phyloP scores from a whole-genome alignment of 2,888 invertebrate species.

The Tetranychus truncatus region DNA sequence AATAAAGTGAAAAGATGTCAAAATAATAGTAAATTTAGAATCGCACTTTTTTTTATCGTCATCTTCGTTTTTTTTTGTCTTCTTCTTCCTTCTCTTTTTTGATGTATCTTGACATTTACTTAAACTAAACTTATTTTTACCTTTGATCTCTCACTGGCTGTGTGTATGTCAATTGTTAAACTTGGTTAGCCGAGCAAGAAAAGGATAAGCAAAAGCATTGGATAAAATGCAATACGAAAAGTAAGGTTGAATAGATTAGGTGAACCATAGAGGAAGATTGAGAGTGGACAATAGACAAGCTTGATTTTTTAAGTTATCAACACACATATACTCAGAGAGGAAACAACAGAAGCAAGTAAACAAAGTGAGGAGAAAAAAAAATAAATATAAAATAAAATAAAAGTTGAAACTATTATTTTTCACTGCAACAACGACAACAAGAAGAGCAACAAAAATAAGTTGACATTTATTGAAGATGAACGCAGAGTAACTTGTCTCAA shows the following conservation, averaged over 20 bases:
- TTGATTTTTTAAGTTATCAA: too few species aligned
- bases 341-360: too few species aligned
- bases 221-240: background rate
- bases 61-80: background rate
- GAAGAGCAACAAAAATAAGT: background rate
- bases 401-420: too few species aligned
- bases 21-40: background rate
- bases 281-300: background rate
- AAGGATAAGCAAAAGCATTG: background rate
- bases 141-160: background rate
- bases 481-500: background rate
- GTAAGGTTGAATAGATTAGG: background rate
- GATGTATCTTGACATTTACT: background rate
- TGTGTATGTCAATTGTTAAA: background rate
- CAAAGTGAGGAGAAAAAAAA: too few species aligned
- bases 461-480: constrained; percentile 1
- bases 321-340: too few species aligned
- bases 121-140: background rate
- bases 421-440: too few species aligned
- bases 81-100: background rate
- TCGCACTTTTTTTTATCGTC: background rate
- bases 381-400: too few species aligned
- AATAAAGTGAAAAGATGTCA: background rate
- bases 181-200: background rate
- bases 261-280: background rate